Evolutionary conservation across 2,888 invertebrate genomes (phyloP), one percentile per base, ranked within the genome.

Genomic region (Melanophora roralis): DNA sequence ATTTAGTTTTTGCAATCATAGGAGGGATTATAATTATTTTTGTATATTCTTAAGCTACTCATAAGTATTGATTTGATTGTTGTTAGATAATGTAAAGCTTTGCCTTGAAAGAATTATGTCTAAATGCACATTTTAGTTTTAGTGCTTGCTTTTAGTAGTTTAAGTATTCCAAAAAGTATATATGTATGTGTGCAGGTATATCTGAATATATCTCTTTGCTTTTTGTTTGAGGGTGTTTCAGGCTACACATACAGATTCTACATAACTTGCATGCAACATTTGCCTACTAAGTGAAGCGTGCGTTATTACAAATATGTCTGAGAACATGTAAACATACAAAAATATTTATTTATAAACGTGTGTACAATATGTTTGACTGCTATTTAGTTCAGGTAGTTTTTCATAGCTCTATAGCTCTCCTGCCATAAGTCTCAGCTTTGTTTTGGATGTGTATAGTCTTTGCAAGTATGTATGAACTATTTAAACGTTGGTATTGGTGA

Each of bases 301-400:
- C 76, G 81, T 82, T 81, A 82, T 82, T 82, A 80, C 76, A 81
- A 82, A 83, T 82, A 82, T 55, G 71, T 82, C 60, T 74, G 27
- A 38, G 14, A 9, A 16, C 1, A 11, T 38, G 38, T 38, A 1
- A 27, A 27, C 45, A 71, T 60, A 71, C 27, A 51, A 14, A 45
- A 49, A 36, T 12, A 49, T 23, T 32, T 40, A 69, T 32, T n/a
- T n/a, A 21, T 3, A 3, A 55, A 11, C n/a, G 16, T 32, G 7
- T 12, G 11, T 62, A 27, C 27, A 6, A 5, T 45, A 57, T 32
- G 38, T 47, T 73, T 57, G 53, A 14, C 57, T 69, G 34, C 51
- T 69, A 76, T 81, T 68, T 60, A 47, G 32, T 43, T 65, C 81
- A 81, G 72, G 78, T 82, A 75, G n/a, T 45, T 72, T 64, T 34